Evolutionary conservation across 2,113 vertebrate species (phyloP).

Genomic region (Campylorhamphus procurvoides): DNA sequence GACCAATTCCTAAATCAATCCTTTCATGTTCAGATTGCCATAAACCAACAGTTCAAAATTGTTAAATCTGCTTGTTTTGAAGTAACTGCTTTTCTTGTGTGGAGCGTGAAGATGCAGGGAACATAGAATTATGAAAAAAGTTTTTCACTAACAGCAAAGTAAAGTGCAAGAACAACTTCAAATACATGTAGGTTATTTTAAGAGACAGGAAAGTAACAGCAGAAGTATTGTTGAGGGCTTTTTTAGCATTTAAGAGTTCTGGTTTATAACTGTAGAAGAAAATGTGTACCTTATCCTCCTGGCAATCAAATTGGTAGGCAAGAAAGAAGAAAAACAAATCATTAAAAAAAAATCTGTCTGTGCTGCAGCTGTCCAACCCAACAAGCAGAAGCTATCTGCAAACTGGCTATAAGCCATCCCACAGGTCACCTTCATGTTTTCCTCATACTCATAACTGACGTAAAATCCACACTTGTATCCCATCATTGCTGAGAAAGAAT

Average conservation of each 20-base stretch:
- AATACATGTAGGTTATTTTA: neutral
- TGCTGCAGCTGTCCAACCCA: neutral
- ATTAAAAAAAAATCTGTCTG: neutral
- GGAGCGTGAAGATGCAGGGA: neutral
- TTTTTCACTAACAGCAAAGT: neutral
- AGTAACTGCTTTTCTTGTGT: neutral
- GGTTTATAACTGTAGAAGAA: neutral
- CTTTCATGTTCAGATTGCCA: neutral
- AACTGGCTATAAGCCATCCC: neutral
- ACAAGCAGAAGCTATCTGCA: constrained; percentile 22
- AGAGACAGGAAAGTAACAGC: neutral
- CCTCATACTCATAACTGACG: neutral
- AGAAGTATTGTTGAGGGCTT: neutral
- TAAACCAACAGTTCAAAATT: neutral
- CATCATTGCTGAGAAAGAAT: neutral
- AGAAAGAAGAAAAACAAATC: constrained; percentile 72
- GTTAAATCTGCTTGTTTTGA: neutral
- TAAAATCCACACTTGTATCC: neutral
- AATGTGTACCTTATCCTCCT: constrained; percentile 96
- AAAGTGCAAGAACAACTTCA: neutral
- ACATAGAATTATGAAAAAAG: neutral
- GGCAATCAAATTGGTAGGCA: constrained; percentile 77
- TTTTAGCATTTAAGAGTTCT: neutral
- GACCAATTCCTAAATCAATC: neutral
- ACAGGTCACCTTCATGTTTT: neutral